phyloP scores from a whole-genome alignment of 2,888 invertebrate genomes.

The Pollenia labialis region DNA sequence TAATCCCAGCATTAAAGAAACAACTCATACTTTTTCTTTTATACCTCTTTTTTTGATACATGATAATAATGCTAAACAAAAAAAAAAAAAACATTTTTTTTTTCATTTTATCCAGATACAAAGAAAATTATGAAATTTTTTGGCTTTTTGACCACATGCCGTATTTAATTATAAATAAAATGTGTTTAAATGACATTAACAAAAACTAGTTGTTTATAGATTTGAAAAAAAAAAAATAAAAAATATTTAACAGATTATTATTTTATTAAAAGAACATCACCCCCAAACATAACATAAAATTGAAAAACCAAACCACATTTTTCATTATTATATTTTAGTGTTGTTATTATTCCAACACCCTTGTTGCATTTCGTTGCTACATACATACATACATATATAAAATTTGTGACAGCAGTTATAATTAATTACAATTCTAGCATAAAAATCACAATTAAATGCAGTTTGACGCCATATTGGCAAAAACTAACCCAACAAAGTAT shows the following conservation, averaged over 20 bases:
- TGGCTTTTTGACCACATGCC: constrained; percentile 70
- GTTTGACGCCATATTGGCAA: constrained; percentile 45
- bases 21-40: background rate
- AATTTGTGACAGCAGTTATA: constrained; percentile 53
- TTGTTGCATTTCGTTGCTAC: constrained; percentile 5
- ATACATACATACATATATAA: background rate
- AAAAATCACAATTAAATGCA: constrained; percentile 56
- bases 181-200: constrained; percentile 41
- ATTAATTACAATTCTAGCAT: constrained; percentile 48
- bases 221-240: constrained; percentile 13
- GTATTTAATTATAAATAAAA: constrained; percentile 65
- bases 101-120: background rate
- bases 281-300: constrained; percentile 1
- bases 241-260: constrained; percentile 61
- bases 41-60: background rate
- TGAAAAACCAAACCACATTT: constrained; percentile 38
- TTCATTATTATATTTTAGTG: background rate
- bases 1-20: constrained; percentile 57
- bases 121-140: constrained; percentile 6
- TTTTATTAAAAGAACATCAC: background rate
- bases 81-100: constrained; percentile 12
- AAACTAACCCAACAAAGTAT: background rate
- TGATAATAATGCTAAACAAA: constrained; percentile 22
- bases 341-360: constrained; percentile 27
- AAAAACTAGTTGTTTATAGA: constrained; percentile 21